Percentiles rank a stretch among this genome's conserved stretches.
Evolutionary conservation across 2,113 vertebrate genomes (phyloP).

Genomic region (Macheiramphus alcinus): DNA sequence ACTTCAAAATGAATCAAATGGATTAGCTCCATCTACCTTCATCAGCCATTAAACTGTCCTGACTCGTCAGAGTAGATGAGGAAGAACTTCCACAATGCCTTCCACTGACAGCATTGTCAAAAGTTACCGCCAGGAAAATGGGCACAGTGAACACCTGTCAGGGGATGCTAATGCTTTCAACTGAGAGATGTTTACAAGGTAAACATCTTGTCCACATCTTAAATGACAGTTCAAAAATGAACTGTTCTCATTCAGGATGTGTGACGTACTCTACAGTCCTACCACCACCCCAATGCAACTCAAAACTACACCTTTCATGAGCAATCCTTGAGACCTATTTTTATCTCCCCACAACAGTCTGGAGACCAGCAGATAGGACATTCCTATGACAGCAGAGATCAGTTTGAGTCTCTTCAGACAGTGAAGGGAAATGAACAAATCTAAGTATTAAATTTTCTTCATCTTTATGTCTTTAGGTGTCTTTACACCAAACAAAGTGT

Average conservation of each 20-base stretch:
- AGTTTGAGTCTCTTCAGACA: neutral
- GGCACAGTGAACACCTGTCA: neutral
- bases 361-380: neutral
- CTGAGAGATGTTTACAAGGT: neutral
- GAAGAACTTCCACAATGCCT: neutral
- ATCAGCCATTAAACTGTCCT: neutral
- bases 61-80: rapidly evolving
- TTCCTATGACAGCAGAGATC: neutral
- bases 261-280: neutral
- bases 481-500: neutral
- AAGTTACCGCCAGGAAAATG: neutral
- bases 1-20: neutral
- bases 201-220: neutral
- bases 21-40: neutral
- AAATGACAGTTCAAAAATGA: neutral
- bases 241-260: neutral
- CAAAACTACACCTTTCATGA: rapidly evolving
- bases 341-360: neutral
- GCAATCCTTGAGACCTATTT: neutral
- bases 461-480: neutral
- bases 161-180: neutral
- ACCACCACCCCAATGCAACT: neutral
- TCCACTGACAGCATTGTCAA: rapidly evolving
- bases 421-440: neutral
- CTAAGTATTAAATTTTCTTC: neutral